Percentiles rank a stretch among this genome's conserved stretches.
phyloP scores from a whole-genome alignment of 2,888 invertebrate species.

The Leucophora obtusa region DNA sequence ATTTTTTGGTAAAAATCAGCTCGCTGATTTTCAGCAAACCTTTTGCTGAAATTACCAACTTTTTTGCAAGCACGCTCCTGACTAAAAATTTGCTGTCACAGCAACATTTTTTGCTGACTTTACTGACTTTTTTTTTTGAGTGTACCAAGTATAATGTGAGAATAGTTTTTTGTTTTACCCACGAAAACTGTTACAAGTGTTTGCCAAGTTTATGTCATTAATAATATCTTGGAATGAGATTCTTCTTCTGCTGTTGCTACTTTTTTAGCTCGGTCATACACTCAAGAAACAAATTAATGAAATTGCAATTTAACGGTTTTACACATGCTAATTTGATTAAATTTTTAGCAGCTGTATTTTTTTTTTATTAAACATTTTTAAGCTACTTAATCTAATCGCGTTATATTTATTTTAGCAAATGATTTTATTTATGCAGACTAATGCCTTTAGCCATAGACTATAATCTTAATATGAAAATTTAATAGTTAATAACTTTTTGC shows the following conservation, averaged over 20 bases:
- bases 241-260: neutral
- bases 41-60: too few relatives aligned
- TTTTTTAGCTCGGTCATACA: neutral
- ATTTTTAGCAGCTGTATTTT: constrained; percentile 6
- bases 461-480: constrained; percentile 1
- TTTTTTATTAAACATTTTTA: neutral
- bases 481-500: neutral
- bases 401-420: neutral
- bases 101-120: too few relatives aligned
- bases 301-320: constrained; percentile 33
- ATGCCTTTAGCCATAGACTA: neutral
- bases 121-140: too few relatives aligned
- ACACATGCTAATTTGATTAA: constrained; percentile 23
- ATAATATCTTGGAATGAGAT: constrained; percentile 47
- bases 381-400: constrained; percentile 5
- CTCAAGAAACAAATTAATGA: constrained; percentile 39
- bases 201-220: constrained; percentile 56
- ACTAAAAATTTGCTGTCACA: too few relatives aligned
- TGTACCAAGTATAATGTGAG: neutral
- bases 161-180: constrained; percentile 4
- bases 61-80: too few relatives aligned
- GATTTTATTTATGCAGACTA: neutral
- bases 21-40: too few relatives aligned
- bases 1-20: too few relatives aligned
- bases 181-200: constrained; percentile 40